Evolutionary conservation across 2,888 invertebrate genomes (phyloP).

Genomic region (Scaptomyza parva): DNA sequence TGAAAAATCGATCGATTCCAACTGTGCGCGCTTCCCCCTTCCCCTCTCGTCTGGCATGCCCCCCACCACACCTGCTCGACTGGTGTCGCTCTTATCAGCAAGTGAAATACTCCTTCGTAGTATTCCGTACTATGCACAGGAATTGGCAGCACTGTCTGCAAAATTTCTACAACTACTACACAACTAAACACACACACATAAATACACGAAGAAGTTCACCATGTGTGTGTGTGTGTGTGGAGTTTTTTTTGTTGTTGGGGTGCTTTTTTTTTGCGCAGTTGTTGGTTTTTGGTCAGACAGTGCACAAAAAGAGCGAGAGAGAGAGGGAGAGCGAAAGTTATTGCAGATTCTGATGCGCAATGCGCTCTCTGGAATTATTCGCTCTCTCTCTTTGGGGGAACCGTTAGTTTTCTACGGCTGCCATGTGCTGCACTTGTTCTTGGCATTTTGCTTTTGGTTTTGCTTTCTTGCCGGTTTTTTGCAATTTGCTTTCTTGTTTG

Average conservation of each 20-base stretch:
- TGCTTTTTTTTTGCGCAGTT: constrained; percentile 53
- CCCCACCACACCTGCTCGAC: constrained; percentile 1
- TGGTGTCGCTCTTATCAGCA: constrained; percentile 72
- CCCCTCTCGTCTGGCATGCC: constrained; percentile 41
- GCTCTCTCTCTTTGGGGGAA: constrained; percentile 6
- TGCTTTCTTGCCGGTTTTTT: constrained; percentile 73
- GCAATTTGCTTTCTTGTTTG: constrained; percentile 69
- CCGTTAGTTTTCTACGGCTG: not conserved
- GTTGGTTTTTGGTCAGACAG: no score
- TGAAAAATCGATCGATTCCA: constrained; percentile 80
- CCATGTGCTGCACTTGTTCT: constrained; percentile 72
- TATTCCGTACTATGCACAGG: constrained; percentile 67
- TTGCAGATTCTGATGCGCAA: constrained; percentile 51
- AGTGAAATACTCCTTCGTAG: constrained; percentile 68
- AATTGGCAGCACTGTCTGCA: constrained; percentile 72
- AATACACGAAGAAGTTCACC: not conserved
- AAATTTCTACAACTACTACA: constrained; percentile 54
- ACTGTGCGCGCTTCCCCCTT: constrained; percentile 3
- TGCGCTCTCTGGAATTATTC: not conserved
- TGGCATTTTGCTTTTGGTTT: constrained; percentile 58
- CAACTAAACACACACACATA: constrained; percentile 15
- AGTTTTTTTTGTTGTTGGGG: constrained; percentile 41
- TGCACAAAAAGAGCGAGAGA: no score
- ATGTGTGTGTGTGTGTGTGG: constrained; percentile 5
- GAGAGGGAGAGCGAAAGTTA: constrained; percentile 12